These are phyloP conservation scores for Brachionus plicatilis DNA, from an alignment of 1,140 invertebrate genomes.

Conservation along the genomic window DNA sequence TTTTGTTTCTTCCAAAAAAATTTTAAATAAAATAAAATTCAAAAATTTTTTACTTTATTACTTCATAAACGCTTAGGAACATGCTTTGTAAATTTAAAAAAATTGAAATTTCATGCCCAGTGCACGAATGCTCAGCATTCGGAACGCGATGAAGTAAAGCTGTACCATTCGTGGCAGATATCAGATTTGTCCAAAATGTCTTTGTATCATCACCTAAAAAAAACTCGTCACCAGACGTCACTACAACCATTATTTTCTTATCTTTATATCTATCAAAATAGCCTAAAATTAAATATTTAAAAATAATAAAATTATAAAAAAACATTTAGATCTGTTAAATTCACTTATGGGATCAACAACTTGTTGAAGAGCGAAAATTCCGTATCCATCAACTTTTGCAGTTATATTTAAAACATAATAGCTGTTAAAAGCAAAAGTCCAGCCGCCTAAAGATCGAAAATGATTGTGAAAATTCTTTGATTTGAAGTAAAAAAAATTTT, in stretches of 20 bases:
- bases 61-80: constrained; percentile 45
- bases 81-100: constrained; percentile 46
- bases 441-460: constrained; percentile 43
- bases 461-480: constrained; percentile 47
- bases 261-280: constrained; percentile 47
- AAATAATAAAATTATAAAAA: too few species aligned
- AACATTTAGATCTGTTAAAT: neutral
- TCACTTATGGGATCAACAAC: constrained; percentile 31
- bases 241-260: constrained; percentile 48
- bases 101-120: constrained; percentile 46
- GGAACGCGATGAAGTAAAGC: constrained; percentile 41
- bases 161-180: neutral
- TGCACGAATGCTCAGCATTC: constrained; percentile 49
- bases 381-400: neutral
- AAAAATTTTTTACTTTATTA: constrained; percentile 14
- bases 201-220: constrained; percentile 47
- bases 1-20: neutral
- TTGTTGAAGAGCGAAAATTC: neutral
- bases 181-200: constrained; percentile 3
- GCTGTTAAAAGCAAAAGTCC: constrained; percentile 40
- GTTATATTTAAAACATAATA: constrained; percentile 40
- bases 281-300: neutral
- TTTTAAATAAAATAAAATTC: neutral
- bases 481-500: neutral
- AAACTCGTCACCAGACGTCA: constrained; percentile 50